Base-by-base conservation (phyloP, 1,140 invertebrate species). In the Euwallacea similis region DNA sequence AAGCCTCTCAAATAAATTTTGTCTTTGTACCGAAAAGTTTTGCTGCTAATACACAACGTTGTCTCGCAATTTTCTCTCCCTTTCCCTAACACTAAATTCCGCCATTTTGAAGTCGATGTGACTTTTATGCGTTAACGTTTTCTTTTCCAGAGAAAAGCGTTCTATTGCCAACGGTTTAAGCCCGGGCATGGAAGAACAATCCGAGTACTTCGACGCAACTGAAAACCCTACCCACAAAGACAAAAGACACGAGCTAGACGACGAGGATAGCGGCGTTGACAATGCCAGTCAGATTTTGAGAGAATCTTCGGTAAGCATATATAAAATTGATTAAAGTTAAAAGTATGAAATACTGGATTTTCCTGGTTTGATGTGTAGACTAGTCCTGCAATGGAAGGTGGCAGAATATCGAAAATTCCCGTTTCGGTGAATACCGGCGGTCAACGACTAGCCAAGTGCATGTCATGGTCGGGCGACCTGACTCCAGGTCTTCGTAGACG, bases 401-500 rank as follows among this genome's bases (percentile, higher is more conserved):
- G 74, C 11, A 65, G 75, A 56, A 76, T 78, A 55, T 81, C 80
- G 15, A 79, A 78, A 65, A 81, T 81, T 70, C 80, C 79, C 13
- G 77, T 81, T 7, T 79, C 80, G 8, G 80, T 81, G 8, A 33
- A 33, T 33, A 73, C 59, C 15, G 73, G 77, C 56, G 75, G 76
- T 15, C 80, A 81, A 65, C 72, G 81, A 7, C 53, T 82, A 53
- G 78, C 81, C 7, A 82, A 82, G 69, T 82, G 81, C 65, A 80
- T 81, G 79, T 80, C 79, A 10, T 82, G 81, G 81, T 80, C 80
- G 4, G 79, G 79, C n/a, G 81, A 82, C 44, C 64, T 82, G 21
- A 90, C 88, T 0, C 88, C 89, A 7, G 88, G 86, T 11, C 79
- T 90, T 42, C 82, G 88, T 43, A 80, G 88, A 33, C 83, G 89